Conservation (phyloP, 1,140 invertebrate species). For the Drosophila insularis region DNA sequence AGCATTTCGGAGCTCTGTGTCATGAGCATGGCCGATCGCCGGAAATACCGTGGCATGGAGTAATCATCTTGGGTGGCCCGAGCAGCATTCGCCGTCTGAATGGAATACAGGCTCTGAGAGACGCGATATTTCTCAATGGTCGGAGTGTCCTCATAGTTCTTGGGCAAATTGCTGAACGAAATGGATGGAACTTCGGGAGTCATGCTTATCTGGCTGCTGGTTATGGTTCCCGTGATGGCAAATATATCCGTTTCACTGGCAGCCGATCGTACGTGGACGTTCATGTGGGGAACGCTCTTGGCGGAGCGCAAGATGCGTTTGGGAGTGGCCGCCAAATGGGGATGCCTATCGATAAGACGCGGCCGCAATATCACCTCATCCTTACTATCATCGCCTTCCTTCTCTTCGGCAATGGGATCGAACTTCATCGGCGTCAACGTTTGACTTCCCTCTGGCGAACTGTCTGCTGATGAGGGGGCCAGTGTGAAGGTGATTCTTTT, state of each 20-base stretch:
- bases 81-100: conserved; percentile 77
- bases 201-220: conserved; percentile 77
- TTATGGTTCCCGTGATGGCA: conserved; percentile 70
- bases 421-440: conserved; percentile 71
- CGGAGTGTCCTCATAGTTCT: conserved; percentile 82
- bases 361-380: conserved; percentile 79
- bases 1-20: conserved; percentile 74
- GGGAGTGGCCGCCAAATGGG: conserved; percentile 59
- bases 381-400: conserved; percentile 55
- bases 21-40: conserved; percentile 67
- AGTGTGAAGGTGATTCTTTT: conserved; percentile 77
- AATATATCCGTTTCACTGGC: conserved; percentile 81
- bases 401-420: conserved; percentile 73
- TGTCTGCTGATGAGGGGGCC: conserved; percentile 51
- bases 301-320: conserved; percentile 68
- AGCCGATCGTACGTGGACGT: conserved; percentile 65
- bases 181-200: conserved; percentile 82
- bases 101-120: conserved; percentile 77
- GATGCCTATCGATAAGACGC: conserved; percentile 68
- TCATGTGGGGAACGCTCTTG: conserved; percentile 79
- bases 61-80: conserved; percentile 69
- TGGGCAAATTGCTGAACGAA: conserved; percentile 76
- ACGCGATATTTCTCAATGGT: conserved; percentile 82
- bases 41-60: conserved; percentile 81
- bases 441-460: conserved; percentile 72